Evolutionary conservation across 2,888 invertebrate genomes (phyloP).

Genomic region (Melieria picta): DNA sequence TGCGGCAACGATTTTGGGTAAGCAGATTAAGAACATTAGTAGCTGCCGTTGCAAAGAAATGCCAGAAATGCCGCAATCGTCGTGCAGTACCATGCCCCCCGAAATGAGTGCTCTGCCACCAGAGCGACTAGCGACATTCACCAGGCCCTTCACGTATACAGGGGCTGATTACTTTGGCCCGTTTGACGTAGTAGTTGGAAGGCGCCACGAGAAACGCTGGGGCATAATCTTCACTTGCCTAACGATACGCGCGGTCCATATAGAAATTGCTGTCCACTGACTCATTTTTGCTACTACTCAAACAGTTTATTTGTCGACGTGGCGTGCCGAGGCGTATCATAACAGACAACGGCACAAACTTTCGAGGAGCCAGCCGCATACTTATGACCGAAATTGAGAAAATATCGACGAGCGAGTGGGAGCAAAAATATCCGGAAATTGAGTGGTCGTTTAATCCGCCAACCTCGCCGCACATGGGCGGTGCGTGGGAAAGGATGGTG

Average conservation of each 20-base stretch:
- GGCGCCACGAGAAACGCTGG: slow-evolving; percentile 5
- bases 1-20: slow-evolving; percentile 21
- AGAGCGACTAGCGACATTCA: too few relatives aligned
- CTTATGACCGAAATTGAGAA: background rate
- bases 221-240: background rate
- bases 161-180: background rate
- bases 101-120: too few relatives aligned
- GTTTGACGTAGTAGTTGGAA: background rate
- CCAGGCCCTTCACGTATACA: too few relatives aligned
- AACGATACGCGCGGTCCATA: background rate
- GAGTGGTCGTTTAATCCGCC: background rate
- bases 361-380: slow-evolving; percentile 20
- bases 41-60: too few relatives aligned
- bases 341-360: slow-evolving; percentile 34
- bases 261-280: slow-evolving; percentile 19
- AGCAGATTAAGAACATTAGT: too few relatives aligned
- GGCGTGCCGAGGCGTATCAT: slow-evolving; percentile 23
- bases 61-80: too few relatives aligned
- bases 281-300: slow-evolving; percentile 26
- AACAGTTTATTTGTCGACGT: slow-evolving; percentile 27
- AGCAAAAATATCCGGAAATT: background rate
- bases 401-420: background rate
- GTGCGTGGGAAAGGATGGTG: background rate
- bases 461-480: slow-evolving; percentile 1
- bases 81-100: too few relatives aligned